phyloP scores from a whole-genome alignment of 1,140 invertebrate genomes.

The Drosophila grimshawi region DNA sequence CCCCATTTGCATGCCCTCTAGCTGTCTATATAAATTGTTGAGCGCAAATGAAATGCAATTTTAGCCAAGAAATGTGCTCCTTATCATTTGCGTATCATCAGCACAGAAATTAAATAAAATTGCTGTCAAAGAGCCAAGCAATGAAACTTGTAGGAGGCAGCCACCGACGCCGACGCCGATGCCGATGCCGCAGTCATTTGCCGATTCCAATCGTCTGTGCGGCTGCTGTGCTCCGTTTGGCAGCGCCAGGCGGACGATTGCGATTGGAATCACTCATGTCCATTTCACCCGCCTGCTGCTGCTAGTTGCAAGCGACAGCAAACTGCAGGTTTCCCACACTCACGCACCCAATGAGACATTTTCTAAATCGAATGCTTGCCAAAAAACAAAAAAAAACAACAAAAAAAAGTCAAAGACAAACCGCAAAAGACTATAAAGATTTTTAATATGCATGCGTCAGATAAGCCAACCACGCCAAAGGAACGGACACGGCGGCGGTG shows the following conservation, averaged over 20 bases:
- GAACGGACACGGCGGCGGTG: not conserved
- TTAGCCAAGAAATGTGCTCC: conserved; percentile 50
- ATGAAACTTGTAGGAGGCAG: conserved; percentile 72
- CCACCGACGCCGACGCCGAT: conserved; percentile 20
- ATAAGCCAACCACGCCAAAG: conserved; percentile 46
- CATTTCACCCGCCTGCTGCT: conserved; percentile 60
- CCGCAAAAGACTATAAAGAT: conserved; percentile 82
- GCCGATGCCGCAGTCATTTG: conserved; percentile 17
- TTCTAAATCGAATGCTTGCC: conserved; percentile 70
- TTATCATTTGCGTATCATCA: conserved; percentile 71
- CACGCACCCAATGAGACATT: conserved; percentile 66
- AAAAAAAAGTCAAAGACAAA: conserved; percentile 75
- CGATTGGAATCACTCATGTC: conserved; percentile 69
- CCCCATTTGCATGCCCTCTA: conserved; percentile 35
- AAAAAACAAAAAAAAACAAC: conserved; percentile 44
- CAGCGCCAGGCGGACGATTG: conserved; percentile 53
- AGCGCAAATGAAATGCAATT: conserved; percentile 77
- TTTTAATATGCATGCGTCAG: conserved; percentile 75
- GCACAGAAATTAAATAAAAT: conserved; percentile 76
- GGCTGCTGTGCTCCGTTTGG: conserved; percentile 78
- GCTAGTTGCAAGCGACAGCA: conserved; percentile 3
- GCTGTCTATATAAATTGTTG: conserved; percentile 30
- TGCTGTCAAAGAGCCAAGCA: conserved; percentile 67
- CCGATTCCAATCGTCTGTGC: conserved; percentile 77
- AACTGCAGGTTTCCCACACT: conserved; percentile 65